Evolutionary conservation across 1,140 invertebrate species (phyloP), one percentile per base, ranked within the genome.

Genomic region (Caerostris darwini): DNA sequence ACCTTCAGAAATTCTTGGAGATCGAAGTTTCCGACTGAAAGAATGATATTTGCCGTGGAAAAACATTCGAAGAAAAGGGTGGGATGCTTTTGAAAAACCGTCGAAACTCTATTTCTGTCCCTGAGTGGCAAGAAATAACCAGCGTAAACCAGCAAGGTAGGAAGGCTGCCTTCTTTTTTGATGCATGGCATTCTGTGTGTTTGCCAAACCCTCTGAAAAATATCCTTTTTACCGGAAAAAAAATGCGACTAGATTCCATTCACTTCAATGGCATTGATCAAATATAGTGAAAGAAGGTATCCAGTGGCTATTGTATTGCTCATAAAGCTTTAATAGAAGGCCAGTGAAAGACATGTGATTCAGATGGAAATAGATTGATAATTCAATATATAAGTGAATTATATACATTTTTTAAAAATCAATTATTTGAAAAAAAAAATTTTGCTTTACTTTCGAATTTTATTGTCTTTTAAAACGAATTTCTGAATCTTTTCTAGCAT

Each of bases 11-110:
- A 56, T 77, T 83, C 56, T 56, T 12, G 34, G 59, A 69, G 87
- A 89, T 89, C 57, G 61, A 89, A 67, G 61, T 69, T 64, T 69
- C 59, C 59, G 50, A 53, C 87, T 67, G 59, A 69, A 61, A 89
- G 87, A 89, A 89, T 89, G 87, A 89, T 89, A 89, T 89, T 89
- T 89, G 87, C 59, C 50, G 19, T 67, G 17, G 87, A 89, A 89
- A 89, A 67, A 89, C 59, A 89, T 89, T 89, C 50, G 12, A n/a
- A 17, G 87, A 69, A 89, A 88, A 67, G 87, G 57, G 34, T 12
- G 69, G 59, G 61, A 89, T 56, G 64, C 87, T 89, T 53, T 64
- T 89, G 57, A 67, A 89, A 69, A 89, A n/a, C 83, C 87, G 17
- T 89, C 59, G 61, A 67, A 89, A 89, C 61, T 57, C 87, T 56